A percentile compares a stretch with the other conserved stretches of the same genome.
Conservation (phyloP, 2,797 vertebrate species). For the Chaetodon trifasciatus region DNA sequence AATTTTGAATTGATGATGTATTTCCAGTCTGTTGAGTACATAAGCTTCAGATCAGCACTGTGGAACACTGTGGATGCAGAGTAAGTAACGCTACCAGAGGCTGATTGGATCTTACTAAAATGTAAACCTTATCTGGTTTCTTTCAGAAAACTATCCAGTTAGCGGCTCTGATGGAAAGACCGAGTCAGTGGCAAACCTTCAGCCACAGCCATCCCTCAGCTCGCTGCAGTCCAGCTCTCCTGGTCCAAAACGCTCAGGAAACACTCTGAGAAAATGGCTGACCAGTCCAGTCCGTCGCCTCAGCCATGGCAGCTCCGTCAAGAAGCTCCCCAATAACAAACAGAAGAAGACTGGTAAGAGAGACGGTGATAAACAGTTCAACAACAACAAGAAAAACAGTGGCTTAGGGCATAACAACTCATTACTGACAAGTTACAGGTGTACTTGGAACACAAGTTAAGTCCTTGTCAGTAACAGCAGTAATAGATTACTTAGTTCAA, state of each 20-base stretch:
- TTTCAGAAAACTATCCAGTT: constrained; percentile 90
- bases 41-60: no score
- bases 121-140: neutral
- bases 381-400: neutral
- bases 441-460: no score
- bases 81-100: no score
- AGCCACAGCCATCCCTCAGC: constrained; percentile 93
- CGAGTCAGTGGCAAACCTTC: constrained; percentile 93
- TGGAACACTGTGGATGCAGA: neutral
- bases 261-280: constrained; percentile 96
- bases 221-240: constrained; percentile 94
- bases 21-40: neutral
- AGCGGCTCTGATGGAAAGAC: constrained; percentile 91
- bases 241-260: constrained; percentile 93
- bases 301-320: constrained; percentile 93
- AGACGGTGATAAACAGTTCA: rapidly evolving
- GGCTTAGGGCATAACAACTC: neutral
- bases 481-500: neutral
- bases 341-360: constrained; percentile 82
- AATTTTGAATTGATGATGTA: neutral
- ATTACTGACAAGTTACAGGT: neutral
- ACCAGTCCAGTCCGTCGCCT: constrained; percentile 95
- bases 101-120: neutral
- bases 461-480: neutral
- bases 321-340: constrained; percentile 89